Evolutionary conservation across 2,888 invertebrate genomes (phyloP), one percentile per base, ranked within the genome.

Genomic region (Cotesia congregata): DNA sequence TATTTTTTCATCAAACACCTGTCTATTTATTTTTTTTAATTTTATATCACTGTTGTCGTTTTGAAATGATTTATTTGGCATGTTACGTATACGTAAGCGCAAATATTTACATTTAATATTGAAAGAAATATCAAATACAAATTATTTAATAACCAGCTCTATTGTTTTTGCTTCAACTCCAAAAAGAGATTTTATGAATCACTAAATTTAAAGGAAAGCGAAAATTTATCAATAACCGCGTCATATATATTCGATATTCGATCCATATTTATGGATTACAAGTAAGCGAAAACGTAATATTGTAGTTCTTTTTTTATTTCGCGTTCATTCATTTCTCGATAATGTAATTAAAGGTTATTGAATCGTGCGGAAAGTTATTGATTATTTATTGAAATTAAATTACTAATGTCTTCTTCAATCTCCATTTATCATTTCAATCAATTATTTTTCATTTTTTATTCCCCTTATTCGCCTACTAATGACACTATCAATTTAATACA

Each of bases 281-380:
- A 50, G 50, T 12, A 50, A 50, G 7, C 50, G 50, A 50, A 50
- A 40, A 39, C 41, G 15, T 40, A 15, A 15, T 41, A 38, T 9
- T 38, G 30, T 15, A 6, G 15, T 17, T 68, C 1, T 68, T 15
- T 41, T 40, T 12, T 15, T 41, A 6, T 17, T 41, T 68, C 17
- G 6, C 68, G 20, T 68, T 68, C 70, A 70, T 70, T 70, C 70
- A 70, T 70, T 70, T 30, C 59, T 70, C n/a, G 20, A 62, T 62
- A 17, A 30, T 60, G 50, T 50, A 50, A 50, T 50, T 50, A 70
- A 59, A 70, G 70, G 70, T 70, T 59, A 70, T 70, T 30, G 70
- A 70, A 70, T 70, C 50, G 50, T 68, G 68, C 17, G 41, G 50
- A 9, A 68, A 20, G 20, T 59, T 30, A 70, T 70, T 70, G 70